Base-by-base conservation (phyloP, 2,888 invertebrate species). In the Pyrocoelia pectoralis region DNA sequence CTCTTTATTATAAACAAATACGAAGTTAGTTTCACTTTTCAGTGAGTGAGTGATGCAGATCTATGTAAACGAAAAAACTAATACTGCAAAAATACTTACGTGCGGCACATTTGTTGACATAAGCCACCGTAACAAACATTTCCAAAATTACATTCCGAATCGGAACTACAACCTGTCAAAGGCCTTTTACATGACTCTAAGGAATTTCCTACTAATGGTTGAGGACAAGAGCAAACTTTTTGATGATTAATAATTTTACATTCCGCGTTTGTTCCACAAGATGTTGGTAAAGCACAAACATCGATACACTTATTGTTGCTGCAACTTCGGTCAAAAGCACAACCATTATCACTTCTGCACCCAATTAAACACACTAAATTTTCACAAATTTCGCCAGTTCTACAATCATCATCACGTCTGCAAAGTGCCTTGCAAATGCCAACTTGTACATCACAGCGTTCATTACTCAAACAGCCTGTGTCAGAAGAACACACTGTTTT, bases 341-440 rank as follows among this genome's bases (percentile, higher is more conserved):
- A 96, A 51, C 92, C 91, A 1, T 87, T 85, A 78, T 94, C 88
- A 6, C 91, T 88, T 74, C 94, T 87, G 77, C 96, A 96, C 46
- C 96, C 96, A 40, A 87, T 84, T 8, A 87, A 82, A 76, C 96
- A 96, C 60, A 90, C 86, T 19, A 94, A 83, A 18, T 91, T 90
- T 76, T 93, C 89, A 74, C 95, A 96, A 55, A 95, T 89, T 82
- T 95, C 95, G 33, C 92, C 94, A 70, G 89, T 91, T 53, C 92
- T 87, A 73, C 96, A 96, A 75, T 95, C 95, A 69, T 91, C 90
- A 76, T 95, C 94, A 55, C 89, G 87, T 52, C 93, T 87, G 74
- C 95, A 95, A 1, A 94, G 85, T 0, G 93, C 91, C 70, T 92
- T 92, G 76, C 95, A 95, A 1, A 93, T 87, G 54, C 94, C 93